Evolutionary conservation across 1,140 invertebrate genomes (phyloP).

Genomic region (Trichonephila clavata): DNA sequence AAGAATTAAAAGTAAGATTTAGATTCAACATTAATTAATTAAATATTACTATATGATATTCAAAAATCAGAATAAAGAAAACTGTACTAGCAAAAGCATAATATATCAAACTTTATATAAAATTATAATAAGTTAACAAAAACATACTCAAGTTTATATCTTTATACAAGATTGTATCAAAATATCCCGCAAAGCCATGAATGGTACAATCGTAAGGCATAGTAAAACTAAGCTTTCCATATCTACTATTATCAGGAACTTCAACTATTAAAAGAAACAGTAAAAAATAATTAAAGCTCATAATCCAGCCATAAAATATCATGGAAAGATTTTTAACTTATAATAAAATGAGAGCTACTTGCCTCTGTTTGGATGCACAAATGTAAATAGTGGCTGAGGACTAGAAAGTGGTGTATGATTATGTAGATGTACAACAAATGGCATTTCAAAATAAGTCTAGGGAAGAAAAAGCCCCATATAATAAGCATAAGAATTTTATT

Average conservation of each 20-base stretch:
- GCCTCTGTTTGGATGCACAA: constrained; percentile 91
- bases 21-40: too few species aligned
- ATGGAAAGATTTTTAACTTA: too few species aligned
- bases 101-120: too few species aligned
- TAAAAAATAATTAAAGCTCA: background rate
- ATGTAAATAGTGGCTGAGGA: constrained; percentile 91
- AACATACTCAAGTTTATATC: constrained; percentile 88
- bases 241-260: constrained; percentile 87
- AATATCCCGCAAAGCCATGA: constrained; percentile 97
- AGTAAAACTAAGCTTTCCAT: constrained; percentile 86
- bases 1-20: too few species aligned
- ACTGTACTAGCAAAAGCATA: too few species aligned
- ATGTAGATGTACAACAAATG: constrained; percentile 95
- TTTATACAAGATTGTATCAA: constrained; percentile 92
- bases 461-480: background rate
- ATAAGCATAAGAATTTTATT: too few species aligned
- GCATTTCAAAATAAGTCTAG: constrained; percentile 88
- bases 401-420: constrained; percentile 92
- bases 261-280: constrained; percentile 79
- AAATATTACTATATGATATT: too few species aligned
- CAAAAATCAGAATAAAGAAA: too few species aligned
- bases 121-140: too few species aligned
- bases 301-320: too few species aligned
- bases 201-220: constrained; percentile 88
- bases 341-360: background rate